Evolutionary conservation across 2,888 invertebrate genomes (phyloP), one percentile per base, ranked within the genome.

Genomic region (Orthosia cruda): DNA sequence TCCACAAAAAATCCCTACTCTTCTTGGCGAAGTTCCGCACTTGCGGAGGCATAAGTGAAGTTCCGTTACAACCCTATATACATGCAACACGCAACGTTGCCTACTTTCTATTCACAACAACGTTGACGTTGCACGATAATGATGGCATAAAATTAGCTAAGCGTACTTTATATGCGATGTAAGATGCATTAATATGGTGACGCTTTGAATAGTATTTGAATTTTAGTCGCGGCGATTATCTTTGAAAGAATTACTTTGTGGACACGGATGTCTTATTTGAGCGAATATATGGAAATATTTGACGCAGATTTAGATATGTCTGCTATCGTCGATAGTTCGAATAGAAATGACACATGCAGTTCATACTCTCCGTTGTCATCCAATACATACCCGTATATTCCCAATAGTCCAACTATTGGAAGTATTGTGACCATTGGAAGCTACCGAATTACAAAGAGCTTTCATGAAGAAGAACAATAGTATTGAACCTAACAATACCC

Each of bases 21-120:
- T 32, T 52, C 52, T 54, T 54, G 15, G 5, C 5, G 23, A 55
- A n/a, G 15, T 55, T 15, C 20, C 23, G 54, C 54, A 55, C 54
- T 15, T 13, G 13, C 54, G 12, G 54, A 20, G 54, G 20, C 20
- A 54, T 20, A 54, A 4, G 54, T 23, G 13, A 55, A 55, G 54
- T 55, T 55, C 23, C 78, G 54, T 23, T 54, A 23, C 54, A 55
- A 55, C 54, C 54, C 54, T 55, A 55, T 54, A 64, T 23, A 55
- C 77, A 64, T 23, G 66, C 68, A 65, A 75, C 83, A 77, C 77
- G 80, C 80, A 83, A 83, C 49, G 66, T 77, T 70, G 80, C 68
- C 86, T 84, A 82, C 88, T 90, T 89, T 91, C 91, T 89, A 89
- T 87, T 89, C 89, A 88, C 80, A 73, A 85, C 86, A 78, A 77